Base-by-base conservation (phyloP, 2,888 invertebrate genomes). In the Athrips mouffetella region DNA sequence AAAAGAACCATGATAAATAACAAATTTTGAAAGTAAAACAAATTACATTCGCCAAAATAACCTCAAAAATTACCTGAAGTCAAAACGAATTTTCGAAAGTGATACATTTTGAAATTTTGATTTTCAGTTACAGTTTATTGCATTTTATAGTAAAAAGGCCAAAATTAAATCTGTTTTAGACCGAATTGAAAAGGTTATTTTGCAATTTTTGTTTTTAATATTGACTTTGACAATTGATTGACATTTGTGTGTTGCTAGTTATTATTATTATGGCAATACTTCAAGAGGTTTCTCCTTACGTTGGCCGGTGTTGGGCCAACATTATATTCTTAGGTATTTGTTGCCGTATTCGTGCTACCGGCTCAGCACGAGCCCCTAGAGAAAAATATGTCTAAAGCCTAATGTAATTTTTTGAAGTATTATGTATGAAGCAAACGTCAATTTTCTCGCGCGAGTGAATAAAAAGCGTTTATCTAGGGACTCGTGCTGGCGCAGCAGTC, bases 41-140 rank as follows among this genome's bases (percentile, higher is more conserved):
- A 35, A 35, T 18, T 15, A 39, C 16, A 18, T 21, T 18, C 16
- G 21, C n/a, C n/a, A 31, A 40, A 29, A 29, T 42, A 45, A 49
- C 45, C 44, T 39, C 11, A 45, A 45, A 31, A 40, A 18, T 51
- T 40, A 48, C 48, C 40, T 8, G 48, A 20, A 10, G 10, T 7
- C 29, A 30, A 47, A 15, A 52, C 45, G 5, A 59, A 44, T n/a
- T 47, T 56, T 40, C 55, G 53, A 7, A 65, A 50, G 21, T 48
- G 53, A 25, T 59, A 52, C 64, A 65, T 65, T 48, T 47, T 50
- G 6, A 11, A 20, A 27, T n/a, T 29, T 45, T 18, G 20, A 30
- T 16, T 8, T n/a, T 0, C 7, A 29, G 29, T 4, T 31, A 1
- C 11, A 21, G 13, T 21, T 1, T 8, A 21, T 30, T 11, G 6